Base-by-base conservation (phyloP, 2,888 invertebrate species). In the Aricia artaxerxes region DNA sequence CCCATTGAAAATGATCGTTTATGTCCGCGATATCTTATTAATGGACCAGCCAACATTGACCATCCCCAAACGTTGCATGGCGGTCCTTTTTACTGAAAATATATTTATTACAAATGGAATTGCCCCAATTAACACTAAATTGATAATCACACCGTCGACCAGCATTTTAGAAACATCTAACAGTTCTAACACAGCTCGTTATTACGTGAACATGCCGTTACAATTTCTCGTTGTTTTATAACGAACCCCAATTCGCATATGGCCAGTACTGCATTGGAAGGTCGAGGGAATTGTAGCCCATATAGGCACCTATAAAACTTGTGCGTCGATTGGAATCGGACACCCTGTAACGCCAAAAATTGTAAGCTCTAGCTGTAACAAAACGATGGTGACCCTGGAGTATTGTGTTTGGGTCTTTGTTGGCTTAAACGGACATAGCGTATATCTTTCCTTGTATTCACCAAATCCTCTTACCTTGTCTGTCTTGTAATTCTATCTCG, bases 401-500 rank as follows among this genome's bases (percentile, higher is more conserved):
- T 90, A 83, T 83, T 83, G 77, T 49, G 81, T 73, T 73, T 57
- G 78, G 77, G 80, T 79, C 38, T 53, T 79, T 79, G 44, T 31
- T 13, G 35, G 6, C 53, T 40, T 4, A 60, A 24, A 40, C 40
- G 35, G 75, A 53, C 53, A 44, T 49, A 9, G 16, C 9, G 31
- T 76, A 6, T 13, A 4, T 49, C 35, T 53, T 53, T 57, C 11
- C 6, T 49, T 9, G 49, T 13, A 64, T 9, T 64, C 2, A 35
- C 69, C 69, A 35, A 35, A 13, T 3, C 13, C 13, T 35, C 94
- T 89, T 89, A 97, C 97, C 97, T 95, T 96, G 94, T 86, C 96
- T 94, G 84, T 97, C 96, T 84, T 96, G 96, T 78, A 97, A 95
- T 84, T 95, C 95, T 72, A 95, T 87, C 86, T 97, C 97, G 79